Evolutionary conservation across 2,888 invertebrate genomes (phyloP).

Genomic region (Nomada flava): DNA sequence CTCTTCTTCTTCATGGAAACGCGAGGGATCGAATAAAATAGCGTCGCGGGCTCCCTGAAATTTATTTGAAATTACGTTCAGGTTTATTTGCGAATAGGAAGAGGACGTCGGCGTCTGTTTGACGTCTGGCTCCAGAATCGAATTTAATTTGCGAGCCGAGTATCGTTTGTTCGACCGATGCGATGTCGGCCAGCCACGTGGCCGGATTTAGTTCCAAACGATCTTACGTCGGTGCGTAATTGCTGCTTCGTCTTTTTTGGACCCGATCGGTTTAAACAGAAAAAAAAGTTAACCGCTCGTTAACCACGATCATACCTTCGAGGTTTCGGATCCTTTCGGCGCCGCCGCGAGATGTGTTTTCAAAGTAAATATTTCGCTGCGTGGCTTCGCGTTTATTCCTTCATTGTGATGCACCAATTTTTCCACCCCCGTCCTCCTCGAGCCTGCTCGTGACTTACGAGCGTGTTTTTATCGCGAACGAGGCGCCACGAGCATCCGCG

Average conservation of each 20-base stretch:
- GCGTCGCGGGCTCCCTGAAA: background rate
- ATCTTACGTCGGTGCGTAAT: constrained; percentile 1
- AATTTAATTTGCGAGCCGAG: constrained; percentile 36
- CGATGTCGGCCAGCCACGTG: background rate
- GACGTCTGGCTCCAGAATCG: constrained; percentile 9
- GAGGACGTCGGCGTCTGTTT: constrained; percentile 26
- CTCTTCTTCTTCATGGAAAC: background rate
- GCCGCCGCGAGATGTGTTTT: background rate
- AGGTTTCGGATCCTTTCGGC: background rate
- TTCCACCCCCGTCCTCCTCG: background rate
- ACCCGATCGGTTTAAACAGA: background rate
- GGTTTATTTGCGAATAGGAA: constrained; percentile 40
- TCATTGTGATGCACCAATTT: constrained; percentile 1
- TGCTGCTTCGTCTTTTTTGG: background rate
- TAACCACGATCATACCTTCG: background rate
- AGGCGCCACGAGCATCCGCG: constrained; percentile 20
- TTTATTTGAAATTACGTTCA: constrained; percentile 5
- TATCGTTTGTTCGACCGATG: constrained; percentile 2
- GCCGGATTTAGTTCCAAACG: constrained; percentile 11
- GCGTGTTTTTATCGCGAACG: constrained; percentile 11
- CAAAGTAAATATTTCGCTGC: background rate
- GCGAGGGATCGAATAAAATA: background rate
- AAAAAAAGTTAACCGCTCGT: background rate
- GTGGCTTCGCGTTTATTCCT: background rate
- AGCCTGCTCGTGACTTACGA: background rate